Conservation (phyloP, 2,797 vertebrate genomes). For the Lemur catta region DNA sequence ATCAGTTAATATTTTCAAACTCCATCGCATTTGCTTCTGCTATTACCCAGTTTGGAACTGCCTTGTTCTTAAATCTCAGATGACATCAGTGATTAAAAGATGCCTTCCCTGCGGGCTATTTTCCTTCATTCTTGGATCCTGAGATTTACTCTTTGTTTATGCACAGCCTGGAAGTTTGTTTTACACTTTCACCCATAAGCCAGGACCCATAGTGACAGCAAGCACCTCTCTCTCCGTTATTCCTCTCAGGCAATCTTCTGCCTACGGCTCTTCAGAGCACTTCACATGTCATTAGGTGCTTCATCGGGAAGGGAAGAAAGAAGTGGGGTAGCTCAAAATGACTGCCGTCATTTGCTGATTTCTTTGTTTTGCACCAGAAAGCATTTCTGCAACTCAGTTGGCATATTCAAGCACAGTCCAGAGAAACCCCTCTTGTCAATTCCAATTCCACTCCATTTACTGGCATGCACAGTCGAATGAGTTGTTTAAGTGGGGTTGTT, state of each 20-base stretch:
- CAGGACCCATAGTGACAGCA: not conserved
- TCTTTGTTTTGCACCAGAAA: slow-evolving; percentile 69
- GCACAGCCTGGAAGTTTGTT: not conserved
- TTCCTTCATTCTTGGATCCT: not conserved
- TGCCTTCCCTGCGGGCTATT: not conserved
- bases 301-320: slow-evolving; percentile 46
- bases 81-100: not conserved
- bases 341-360: slow-evolving; percentile 48
- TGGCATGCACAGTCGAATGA: slow-evolving; percentile 19
- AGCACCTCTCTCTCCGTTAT: not conserved
- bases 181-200: not conserved
- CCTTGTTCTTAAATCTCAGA: slow-evolving; percentile 27
- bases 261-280: slow-evolving; percentile 40
- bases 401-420: not conserved
- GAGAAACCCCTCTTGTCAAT: slow-evolving; percentile 51
- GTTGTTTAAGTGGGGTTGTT: slow-evolving; percentile 44
- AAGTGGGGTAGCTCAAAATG: slow-evolving; percentile 48
- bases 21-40: not conserved
- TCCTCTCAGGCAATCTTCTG: slow-evolving; percentile 20
- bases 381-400: slow-evolving; percentile 50
- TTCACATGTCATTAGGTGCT: slow-evolving; percentile 71
- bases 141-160: not conserved
- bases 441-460: slow-evolving; percentile 57
- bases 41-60: slow-evolving; percentile 1
- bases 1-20: not conserved